Percentiles rank a stretch among this genome's conserved stretches.
phyloP scores from a whole-genome alignment of 1,140 invertebrate genomes.

The Drosophila bocqueti region DNA sequence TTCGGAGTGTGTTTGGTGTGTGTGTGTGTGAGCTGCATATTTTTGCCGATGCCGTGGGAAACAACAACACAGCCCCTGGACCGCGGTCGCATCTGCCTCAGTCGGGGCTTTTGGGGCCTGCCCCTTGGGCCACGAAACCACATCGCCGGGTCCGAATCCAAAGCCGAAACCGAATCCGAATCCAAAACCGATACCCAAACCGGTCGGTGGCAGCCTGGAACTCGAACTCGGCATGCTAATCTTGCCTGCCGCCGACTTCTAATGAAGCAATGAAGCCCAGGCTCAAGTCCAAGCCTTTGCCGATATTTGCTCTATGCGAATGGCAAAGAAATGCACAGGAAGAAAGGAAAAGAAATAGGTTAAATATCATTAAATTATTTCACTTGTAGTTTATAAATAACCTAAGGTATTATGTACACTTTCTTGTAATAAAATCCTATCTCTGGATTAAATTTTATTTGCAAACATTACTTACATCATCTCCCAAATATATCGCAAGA shows the following conservation, averaged over 20 bases:
- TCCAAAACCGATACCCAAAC: slow-evolving; percentile 34
- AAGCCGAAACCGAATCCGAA: slow-evolving; percentile 2
- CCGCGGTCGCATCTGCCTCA: slow-evolving; percentile 43
- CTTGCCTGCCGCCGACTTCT: slow-evolving; percentile 46
- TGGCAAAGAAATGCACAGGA: slow-evolving; percentile 10
- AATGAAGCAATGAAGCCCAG: slow-evolving; percentile 70
- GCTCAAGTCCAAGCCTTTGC: slow-evolving; percentile 26
- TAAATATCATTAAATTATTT: not conserved
- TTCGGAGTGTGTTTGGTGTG: slow-evolving; percentile 9
- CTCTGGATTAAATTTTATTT: too few relatives aligned
- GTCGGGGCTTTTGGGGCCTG: slow-evolving; percentile 54
- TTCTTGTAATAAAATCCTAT: not conserved
- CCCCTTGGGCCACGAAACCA: slow-evolving; percentile 37
- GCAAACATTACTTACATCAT: not conserved
- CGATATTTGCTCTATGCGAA: slow-evolving; percentile 59
- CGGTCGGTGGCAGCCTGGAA: slow-evolving; percentile 51
- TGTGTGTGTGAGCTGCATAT: slow-evolving; percentile 44
- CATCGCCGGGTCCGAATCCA: not conserved
- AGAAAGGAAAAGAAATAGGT: not conserved
- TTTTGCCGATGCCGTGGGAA: slow-evolving; percentile 73
- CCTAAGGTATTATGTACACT: not conserved
- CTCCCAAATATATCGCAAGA: too few relatives aligned
- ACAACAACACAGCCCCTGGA: slow-evolving; percentile 62
- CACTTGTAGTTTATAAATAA: rapidly evolving
- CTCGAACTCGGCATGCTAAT: slow-evolving; percentile 61